Evolutionary conservation across 2,888 invertebrate species (phyloP).

Genomic region (Deladenus siricidicola): DNA sequence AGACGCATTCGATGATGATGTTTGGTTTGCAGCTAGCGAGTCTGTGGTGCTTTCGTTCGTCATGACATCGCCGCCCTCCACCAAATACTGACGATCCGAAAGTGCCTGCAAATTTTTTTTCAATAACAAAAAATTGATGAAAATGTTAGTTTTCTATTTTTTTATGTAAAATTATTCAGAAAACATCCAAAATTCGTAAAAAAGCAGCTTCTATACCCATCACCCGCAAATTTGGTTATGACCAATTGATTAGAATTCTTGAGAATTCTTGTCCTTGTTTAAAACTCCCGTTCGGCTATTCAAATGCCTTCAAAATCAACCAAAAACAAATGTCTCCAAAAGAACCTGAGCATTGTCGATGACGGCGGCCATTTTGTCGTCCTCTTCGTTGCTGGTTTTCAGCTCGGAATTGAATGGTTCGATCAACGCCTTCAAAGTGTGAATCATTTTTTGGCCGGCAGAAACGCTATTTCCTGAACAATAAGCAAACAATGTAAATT

Average conservation of each 20-base stretch:
- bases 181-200: too few species aligned
- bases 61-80: not conserved
- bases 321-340: too few species aligned
- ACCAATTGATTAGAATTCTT: not conserved
- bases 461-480: constrained; percentile 16
- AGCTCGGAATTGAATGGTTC: constrained; percentile 26
- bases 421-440: constrained; percentile 19
- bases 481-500: not conserved
- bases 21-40: constrained; percentile 3
- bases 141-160: too few species aligned
- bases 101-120: not conserved
- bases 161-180: too few species aligned
- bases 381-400: constrained; percentile 17
- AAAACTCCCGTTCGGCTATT: not conserved
- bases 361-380: constrained; percentile 13
- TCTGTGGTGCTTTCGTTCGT: too few species aligned
- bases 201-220: not conserved
- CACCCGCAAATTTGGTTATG: too few species aligned
- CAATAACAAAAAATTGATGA: constrained; percentile 5
- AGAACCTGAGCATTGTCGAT: constrained; percentile 17
- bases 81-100: not conserved
- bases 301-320: not conserved
- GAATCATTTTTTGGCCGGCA: constrained; percentile 23
- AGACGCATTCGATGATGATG: not conserved
- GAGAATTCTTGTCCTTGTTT: not conserved